Evolutionary conservation across 1,140 invertebrate genomes (phyloP).

Genomic region (Reticulitermes speratus): DNA sequence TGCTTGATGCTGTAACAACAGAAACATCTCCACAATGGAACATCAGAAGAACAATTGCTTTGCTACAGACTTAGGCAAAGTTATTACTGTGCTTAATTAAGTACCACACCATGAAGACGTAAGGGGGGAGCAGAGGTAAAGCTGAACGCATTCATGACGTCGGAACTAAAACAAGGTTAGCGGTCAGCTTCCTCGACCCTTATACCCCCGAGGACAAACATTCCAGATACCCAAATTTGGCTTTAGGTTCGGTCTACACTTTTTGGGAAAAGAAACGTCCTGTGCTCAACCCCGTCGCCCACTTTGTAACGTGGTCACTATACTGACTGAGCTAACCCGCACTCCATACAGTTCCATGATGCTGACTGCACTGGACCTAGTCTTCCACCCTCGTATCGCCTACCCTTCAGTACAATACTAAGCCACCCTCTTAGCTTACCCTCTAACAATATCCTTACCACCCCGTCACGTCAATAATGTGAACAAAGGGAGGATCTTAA

Average conservation of each 20-base stretch:
- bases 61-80: neutral
- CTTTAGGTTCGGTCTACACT: too few species aligned
- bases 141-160: too few species aligned
- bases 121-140: too few species aligned
- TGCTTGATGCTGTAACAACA: neutral
- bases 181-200: too few species aligned
- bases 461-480: neutral
- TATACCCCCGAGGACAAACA: too few species aligned
- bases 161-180: too few species aligned
- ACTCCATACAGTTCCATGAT: neutral
- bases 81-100: too few species aligned
- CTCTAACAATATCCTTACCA: neutral
- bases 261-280: too few species aligned
- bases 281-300: too few species aligned
- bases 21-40: neutral
- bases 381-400: neutral
- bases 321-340: neutral
- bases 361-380: neutral
- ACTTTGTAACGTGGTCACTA: too few species aligned
- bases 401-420: neutral
- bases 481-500: neutral
- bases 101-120: too few species aligned
- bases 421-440: neutral
- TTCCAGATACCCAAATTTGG: too few species aligned
- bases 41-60: neutral